A percentile compares a stretch with the other conserved stretches of the same genome.
phyloP scores from a whole-genome alignment of 2,888 invertebrate genomes.

The Clostera curtula region DNA sequence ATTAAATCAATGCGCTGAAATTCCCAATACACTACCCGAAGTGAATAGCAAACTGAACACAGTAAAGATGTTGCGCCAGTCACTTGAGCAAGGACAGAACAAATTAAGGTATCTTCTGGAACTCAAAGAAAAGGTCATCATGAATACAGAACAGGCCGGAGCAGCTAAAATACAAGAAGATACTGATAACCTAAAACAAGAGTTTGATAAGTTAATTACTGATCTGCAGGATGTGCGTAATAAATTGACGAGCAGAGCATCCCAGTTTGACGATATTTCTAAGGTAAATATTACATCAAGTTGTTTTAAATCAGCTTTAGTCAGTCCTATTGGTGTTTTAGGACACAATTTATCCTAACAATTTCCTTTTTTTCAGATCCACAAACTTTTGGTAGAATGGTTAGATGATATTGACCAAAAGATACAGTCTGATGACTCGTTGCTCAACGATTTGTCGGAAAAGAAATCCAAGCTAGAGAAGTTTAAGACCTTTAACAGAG shows the following conservation, averaged over 20 bases:
- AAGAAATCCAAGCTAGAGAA: conserved; percentile 93
- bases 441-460: conserved; percentile 90
- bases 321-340: too few species aligned
- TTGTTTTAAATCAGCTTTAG: too few species aligned
- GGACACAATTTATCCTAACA: too few species aligned
- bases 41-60: conserved; percentile 90
- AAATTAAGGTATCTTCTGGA: conserved; percentile 79
- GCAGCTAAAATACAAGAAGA: conserved; percentile 93
- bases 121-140: conserved; percentile 92
- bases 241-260: conserved; percentile 82
- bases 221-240: conserved; percentile 88
- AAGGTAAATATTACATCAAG: conserved; percentile 72
- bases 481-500: conserved; percentile 86
- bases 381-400: conserved; percentile 89
- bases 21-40: conserved; percentile 87
- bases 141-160: conserved; percentile 93
- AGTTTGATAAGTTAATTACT: conserved; percentile 89
- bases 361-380: conserved; percentile 53
- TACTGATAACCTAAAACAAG: conserved; percentile 89
- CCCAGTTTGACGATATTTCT: conserved; percentile 90
- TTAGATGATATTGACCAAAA: conserved; percentile 91
- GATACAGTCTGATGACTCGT: conserved; percentile 82
- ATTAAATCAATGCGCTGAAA: conserved; percentile 85
- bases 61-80: conserved; percentile 91
- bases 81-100: conserved; percentile 91